A percentile compares a stretch with the other conserved stretches of the same genome.
Evolutionary conservation across 2,113 vertebrate genomes (phyloP).

Genomic region (Chaenocephalus aceratus): DNA sequence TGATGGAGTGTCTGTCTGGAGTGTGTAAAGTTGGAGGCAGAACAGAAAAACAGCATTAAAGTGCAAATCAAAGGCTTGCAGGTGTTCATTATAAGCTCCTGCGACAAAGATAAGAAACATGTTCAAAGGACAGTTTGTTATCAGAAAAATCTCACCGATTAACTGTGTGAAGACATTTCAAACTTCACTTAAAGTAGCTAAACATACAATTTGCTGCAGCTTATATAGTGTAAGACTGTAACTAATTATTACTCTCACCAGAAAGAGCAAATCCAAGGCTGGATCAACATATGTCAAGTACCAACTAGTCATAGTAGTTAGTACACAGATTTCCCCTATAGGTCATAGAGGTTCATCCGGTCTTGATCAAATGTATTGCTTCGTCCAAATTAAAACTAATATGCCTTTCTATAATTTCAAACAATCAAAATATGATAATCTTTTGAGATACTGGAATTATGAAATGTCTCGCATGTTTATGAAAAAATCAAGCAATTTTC

Average conservation of each 20-base stretch:
- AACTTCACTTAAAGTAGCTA: not conserved
- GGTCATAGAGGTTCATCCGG: not conserved
- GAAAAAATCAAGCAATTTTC: not conserved
- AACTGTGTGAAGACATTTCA: not conserved
- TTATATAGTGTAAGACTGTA: not conserved
- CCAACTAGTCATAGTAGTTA: too few species aligned
- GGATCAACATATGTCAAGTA: not conserved
- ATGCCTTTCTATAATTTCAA: not conserved
- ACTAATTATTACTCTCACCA: not conserved
- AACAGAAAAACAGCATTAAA: conserved; percentile 41
- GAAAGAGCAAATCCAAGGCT: not conserved
- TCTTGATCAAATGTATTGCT: not conserved
- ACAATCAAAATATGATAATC: not conserved
- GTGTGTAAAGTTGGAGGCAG: conserved; percentile 55
- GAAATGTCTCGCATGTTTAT: not conserved
- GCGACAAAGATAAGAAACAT: conserved; percentile 10
- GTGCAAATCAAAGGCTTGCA: conserved; percentile 46
- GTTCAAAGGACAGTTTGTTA: conserved; percentile 3
- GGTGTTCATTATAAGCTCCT: conserved; percentile 22
- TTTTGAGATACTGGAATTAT: not conserved
- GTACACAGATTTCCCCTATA: not conserved
- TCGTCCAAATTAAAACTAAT: not conserved
- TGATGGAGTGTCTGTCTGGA: conserved; percentile 52
- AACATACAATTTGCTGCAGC: not conserved
- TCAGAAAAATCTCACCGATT: not conserved